A percentile compares a stretch with the other conserved stretches of the same genome.
Conservation (phyloP, 1,140 invertebrate species). For the Zaprionus nigranus region DNA sequence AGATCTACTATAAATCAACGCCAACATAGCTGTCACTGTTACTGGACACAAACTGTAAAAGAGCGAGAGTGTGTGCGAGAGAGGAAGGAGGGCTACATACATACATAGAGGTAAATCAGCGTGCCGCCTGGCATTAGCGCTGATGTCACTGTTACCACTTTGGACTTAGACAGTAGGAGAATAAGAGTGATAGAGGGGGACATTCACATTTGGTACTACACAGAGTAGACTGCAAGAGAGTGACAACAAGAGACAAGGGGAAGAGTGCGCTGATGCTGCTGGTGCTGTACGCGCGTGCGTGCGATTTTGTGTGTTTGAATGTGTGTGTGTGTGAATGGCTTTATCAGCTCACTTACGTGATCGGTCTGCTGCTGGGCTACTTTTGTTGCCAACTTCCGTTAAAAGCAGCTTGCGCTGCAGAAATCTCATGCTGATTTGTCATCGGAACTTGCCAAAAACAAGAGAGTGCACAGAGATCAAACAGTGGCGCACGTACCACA, state of each 20-base stretch:
- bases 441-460: slow-evolving; percentile 25
- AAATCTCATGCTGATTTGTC: slow-evolving; percentile 53
- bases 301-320: not conserved
- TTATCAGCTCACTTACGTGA: slow-evolving; percentile 53
- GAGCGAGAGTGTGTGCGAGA: not conserved
- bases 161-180: too few relatives aligned
- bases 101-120: too few relatives aligned
- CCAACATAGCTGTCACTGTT: too few relatives aligned
- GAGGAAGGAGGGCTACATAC: not conserved
- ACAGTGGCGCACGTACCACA: slow-evolving; percentile 46
- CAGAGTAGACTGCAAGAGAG: not conserved
- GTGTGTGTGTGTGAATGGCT: slow-evolving; percentile 27
- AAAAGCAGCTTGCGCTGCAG: slow-evolving; percentile 52
- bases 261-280: too few relatives aligned
- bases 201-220: too few relatives aligned
- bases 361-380: slow-evolving; percentile 42
- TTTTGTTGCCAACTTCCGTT: slow-evolving; percentile 60
- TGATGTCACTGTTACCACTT: too few relatives aligned
- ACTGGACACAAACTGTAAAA: not conserved
- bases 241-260: not conserved
- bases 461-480: slow-evolving; percentile 32
- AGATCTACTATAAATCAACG: too few relatives aligned
- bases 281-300: too few relatives aligned
- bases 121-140: too few relatives aligned
- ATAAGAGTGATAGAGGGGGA: too few relatives aligned